A percentile compares a stretch with the other conserved stretches of the same genome.
These are phyloP conservation scores for Holothuria glaberrima DNA, from an alignment of 35 echinoderm and acorn worm species.

Conservation along the genomic window DNA sequence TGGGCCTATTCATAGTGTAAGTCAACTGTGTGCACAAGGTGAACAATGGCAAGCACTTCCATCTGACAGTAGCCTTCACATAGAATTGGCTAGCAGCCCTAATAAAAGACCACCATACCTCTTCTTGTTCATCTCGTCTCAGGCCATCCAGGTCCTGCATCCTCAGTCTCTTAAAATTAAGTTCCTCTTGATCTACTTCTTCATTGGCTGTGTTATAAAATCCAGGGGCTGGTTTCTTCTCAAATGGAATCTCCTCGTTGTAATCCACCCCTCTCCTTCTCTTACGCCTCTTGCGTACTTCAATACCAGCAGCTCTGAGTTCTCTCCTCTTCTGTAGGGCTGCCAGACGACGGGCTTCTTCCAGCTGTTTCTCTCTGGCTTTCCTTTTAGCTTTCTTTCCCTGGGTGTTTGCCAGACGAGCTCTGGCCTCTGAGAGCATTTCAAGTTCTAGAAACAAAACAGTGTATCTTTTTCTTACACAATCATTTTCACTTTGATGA, in stretches of 20 bases:
- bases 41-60: too few relatives aligned
- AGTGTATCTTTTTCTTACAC: background rate
- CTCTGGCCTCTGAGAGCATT: constrained; percentile 98
- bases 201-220: constrained; percentile 90
- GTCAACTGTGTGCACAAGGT: too few relatives aligned
- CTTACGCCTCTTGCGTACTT: constrained; percentile 81
- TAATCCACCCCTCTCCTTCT: constrained; percentile 93
- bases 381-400: constrained; percentile 99
- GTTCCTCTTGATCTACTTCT: constrained; percentile 61
- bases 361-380: constrained; percentile 92
- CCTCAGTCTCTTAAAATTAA: constrained; percentile 92
- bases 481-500: background rate
- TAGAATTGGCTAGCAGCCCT: too few relatives aligned
- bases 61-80: too few relatives aligned
- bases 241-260: constrained; percentile 99
- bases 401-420: constrained; percentile 97
- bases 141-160: constrained; percentile 84
- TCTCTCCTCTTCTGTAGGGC: constrained; percentile 91
- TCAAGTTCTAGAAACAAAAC: constrained; percentile 77
- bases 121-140: constrained; percentile 90
- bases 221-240: constrained; percentile 95
- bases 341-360: constrained; percentile 87
- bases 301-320: constrained; percentile 86
- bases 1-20: too few relatives aligned
- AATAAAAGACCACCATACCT: constrained; percentile 42